phyloP scores from a whole-genome alignment of 2,113 vertebrate species.

The Actenoides lindsayi region DNA sequence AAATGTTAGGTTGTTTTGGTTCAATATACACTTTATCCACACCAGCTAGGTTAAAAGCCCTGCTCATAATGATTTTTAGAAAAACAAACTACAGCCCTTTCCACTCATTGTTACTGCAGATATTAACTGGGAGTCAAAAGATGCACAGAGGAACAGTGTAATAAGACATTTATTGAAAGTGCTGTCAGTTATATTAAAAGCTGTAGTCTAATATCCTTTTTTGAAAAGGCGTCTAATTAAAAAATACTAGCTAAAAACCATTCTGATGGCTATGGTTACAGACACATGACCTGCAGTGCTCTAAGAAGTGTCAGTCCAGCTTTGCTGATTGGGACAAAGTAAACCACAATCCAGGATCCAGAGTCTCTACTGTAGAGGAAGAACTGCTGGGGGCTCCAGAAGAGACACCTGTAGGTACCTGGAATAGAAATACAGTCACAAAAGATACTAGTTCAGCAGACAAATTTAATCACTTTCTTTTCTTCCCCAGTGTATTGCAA shows the following conservation, averaged over 20 bases:
- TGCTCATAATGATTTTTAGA: background rate
- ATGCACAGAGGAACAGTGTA: background rate
- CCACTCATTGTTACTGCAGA: background rate
- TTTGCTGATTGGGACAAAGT: background rate
- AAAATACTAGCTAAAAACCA: slow-evolving; percentile 31
- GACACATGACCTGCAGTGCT: slow-evolving; percentile 57
- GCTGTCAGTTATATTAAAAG: slow-evolving; percentile 50
- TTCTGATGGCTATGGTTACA: slow-evolving; percentile 16
- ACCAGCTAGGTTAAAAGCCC: background rate
- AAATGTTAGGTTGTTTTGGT: background rate
- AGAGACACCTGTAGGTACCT: slow-evolving; percentile 82
- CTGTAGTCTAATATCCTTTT: slow-evolving; percentile 23
- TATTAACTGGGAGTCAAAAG: background rate
- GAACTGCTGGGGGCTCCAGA: slow-evolving; percentile 71
- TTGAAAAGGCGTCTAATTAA: slow-evolving; percentile 32
- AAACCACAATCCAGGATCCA: background rate
- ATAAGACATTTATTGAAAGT: slow-evolving; percentile 77
- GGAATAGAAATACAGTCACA: slow-evolving; percentile 27
- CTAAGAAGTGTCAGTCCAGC: background rate
- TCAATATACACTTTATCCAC: background rate
- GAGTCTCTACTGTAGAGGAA: slow-evolving; percentile 69
- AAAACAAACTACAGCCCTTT: background rate
- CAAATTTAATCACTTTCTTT: background rate
- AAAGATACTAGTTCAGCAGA: background rate
- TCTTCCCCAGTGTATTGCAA: background rate